Conservation (phyloP, 2,888 invertebrate genomes). For the Polylopha cassiicola region DNA sequence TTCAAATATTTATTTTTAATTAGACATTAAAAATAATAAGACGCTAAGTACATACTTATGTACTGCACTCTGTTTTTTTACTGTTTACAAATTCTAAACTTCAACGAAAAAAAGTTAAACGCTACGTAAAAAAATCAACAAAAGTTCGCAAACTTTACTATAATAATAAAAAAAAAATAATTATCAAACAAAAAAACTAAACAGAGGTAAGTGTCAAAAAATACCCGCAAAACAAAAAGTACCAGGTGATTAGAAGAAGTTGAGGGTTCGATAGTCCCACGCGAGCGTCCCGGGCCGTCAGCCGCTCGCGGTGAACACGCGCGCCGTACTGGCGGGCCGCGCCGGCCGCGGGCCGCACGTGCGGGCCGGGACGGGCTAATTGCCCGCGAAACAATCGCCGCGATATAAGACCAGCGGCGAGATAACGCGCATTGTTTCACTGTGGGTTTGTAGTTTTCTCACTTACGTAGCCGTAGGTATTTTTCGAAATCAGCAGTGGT, state of each 20-base stretch:
- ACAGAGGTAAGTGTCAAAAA: too few relatives aligned
- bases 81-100: too few relatives aligned
- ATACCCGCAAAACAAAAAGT: slow-evolving; percentile 18
- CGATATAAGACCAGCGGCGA: slow-evolving; percentile 43
- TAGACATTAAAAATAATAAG: too few relatives aligned
- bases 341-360: slow-evolving; percentile 48
- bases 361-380: slow-evolving; percentile 56
- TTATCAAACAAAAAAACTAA: not conserved
- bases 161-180: slow-evolving; percentile 9
- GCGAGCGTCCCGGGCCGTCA: slow-evolving; percentile 23
- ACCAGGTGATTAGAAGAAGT: slow-evolving; percentile 22
- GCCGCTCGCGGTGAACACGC: slow-evolving; percentile 35
- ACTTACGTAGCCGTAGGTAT: slow-evolving; percentile 29
- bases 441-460: slow-evolving; percentile 32
- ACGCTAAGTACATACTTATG: too few relatives aligned
- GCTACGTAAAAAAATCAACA: not conserved
- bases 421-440: slow-evolving; percentile 44
- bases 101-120: not conserved
- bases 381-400: slow-evolving; percentile 74
- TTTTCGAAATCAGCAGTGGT: too few relatives aligned
- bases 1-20: too few relatives aligned
- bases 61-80: too few relatives aligned
- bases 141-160: slow-evolving; percentile 8
- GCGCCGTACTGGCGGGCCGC: slow-evolving; percentile 43
- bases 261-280: slow-evolving; percentile 32